Base-by-base conservation (phyloP, 30 jellyfish, hydroid and myxozoan species). In the Phacellophora camtschatica region DNA sequence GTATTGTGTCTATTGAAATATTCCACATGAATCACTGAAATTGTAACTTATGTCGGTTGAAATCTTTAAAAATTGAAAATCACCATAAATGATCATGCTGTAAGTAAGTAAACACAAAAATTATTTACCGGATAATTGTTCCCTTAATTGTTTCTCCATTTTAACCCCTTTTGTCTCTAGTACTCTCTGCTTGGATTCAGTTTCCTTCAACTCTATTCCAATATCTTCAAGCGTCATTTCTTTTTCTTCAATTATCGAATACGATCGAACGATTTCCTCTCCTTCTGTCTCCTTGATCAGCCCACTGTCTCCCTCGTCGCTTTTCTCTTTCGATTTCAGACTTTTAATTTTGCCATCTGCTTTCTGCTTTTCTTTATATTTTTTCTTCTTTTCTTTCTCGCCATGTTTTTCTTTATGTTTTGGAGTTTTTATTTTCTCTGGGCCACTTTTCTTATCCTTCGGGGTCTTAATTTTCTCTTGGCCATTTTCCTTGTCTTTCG, bases 131-230 rank as follows among this genome's bases (percentile, higher is more conserved):
- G 71, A 76, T 9, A 67, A 64, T 23, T 71, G 81, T 15, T 81
- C 97, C 28, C 99, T 72, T 6, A 93, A 77, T 51, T 80, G 72
- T 85, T 93, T 93, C 39, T 93, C 99, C 99, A 93, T 93, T 24
- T 59, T 56, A 16, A 93, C 99, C 5, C 99, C 99, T 45, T 71
- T 81, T 57, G 32, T 27, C 48, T 93, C 99, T 56, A 93, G 43
- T 22, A 61, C 82, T 37, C 95, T 48, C 62, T 93, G 99, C 23
- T 66, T 82, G 2, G 73, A 63, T 28, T 93, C 99, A 34, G 68
- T 74, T 33, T 37, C 64, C 29, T 76, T 70, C 39, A 93, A 37
- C 46, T 93, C 99, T 15, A 9, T 51, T 32, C 75, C 95, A 48
- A 93, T 93, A 35, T 81, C 96, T 23, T 93, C 96, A 12, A 77